These are phyloP conservation scores for Oreochromis niloticus DNA, from an alignment of 2,113 vertebrate species.

Conservation along the genomic window DNA sequence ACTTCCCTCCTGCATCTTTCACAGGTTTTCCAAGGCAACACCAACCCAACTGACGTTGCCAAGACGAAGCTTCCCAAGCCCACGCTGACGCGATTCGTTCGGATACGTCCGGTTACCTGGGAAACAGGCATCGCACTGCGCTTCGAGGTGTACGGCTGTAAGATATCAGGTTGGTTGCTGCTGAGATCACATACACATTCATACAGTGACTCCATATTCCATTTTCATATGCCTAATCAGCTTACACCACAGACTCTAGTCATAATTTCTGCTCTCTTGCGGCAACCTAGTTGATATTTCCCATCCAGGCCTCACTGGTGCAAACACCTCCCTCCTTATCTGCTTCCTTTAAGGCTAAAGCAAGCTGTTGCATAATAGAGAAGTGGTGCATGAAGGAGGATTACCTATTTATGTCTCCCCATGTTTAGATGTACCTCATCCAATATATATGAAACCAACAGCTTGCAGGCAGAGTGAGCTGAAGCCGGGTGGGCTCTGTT, in stretches of 20 bases:
- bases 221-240: not conserved
- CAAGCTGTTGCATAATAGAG: conserved; percentile 53
- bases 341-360: not conserved
- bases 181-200: not conserved
- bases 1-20: not conserved
- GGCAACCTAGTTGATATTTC: not conserved
- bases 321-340: conserved; percentile 1
- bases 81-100: conserved; percentile 86
- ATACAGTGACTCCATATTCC: not conserved
- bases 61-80: conserved; percentile 85
- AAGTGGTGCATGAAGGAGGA: conserved; percentile 35
- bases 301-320: not conserved
- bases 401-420: conserved; percentile 65
- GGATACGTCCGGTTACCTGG: conserved; percentile 87
- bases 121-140: conserved; percentile 93
- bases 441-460: conserved; percentile 64
- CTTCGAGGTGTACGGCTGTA: conserved; percentile 97
- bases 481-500: conserved; percentile 5
- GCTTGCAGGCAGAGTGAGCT: conserved; percentile 34
- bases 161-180: conserved; percentile 86
- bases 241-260: not conserved
- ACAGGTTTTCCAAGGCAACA: conserved; percentile 93
- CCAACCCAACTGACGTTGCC: conserved; percentile 84
- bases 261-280: not conserved
- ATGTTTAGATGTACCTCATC: conserved; percentile 69